Percentiles rank a stretch among this genome's conserved stretches.
phyloP scores from a whole-genome alignment of 2,888 invertebrate genomes.

The Meganola albula region DNA sequence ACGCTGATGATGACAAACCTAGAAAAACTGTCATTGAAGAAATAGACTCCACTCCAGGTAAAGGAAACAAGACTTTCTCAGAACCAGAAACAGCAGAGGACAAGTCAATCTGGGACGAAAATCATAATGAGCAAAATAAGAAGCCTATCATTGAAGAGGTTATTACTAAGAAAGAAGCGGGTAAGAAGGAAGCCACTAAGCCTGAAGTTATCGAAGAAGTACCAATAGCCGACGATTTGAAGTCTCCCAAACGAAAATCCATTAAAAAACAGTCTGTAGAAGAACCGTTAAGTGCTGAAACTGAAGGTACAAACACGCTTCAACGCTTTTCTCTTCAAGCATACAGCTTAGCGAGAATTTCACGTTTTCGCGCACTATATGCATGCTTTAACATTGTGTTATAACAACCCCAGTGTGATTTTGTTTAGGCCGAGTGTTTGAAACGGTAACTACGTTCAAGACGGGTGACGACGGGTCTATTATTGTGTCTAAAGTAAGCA shows the following conservation, averaged over 20 bases:
- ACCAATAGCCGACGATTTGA: slow-evolving; percentile 50
- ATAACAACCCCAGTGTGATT: slow-evolving; percentile 71
- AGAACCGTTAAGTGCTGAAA: slow-evolving; percentile 71
- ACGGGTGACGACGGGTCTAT: slow-evolving; percentile 66
- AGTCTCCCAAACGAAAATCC: slow-evolving; percentile 62
- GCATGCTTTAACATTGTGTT: slow-evolving; percentile 69
- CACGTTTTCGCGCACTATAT: slow-evolving; percentile 49
- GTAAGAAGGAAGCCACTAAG: slow-evolving; percentile 48
- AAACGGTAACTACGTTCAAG: slow-evolving; percentile 76
- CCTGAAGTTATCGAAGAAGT: slow-evolving; percentile 60
- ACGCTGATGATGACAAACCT: slow-evolving; percentile 27
- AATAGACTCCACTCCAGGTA: slow-evolving; percentile 34
- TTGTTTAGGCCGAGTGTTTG: slow-evolving; percentile 76
- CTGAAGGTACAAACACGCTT: slow-evolving; percentile 68
- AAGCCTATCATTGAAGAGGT: slow-evolving; percentile 48
- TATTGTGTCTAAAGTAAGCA: slow-evolving; percentile 78
- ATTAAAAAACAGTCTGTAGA: slow-evolving; percentile 61
- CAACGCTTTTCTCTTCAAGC: slow-evolving; percentile 53
- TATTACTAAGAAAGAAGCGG: slow-evolving; percentile 42
- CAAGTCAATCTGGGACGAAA: slow-evolving; percentile 64
- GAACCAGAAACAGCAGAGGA: slow-evolving; percentile 50
- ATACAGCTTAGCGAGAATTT: slow-evolving; percentile 63
- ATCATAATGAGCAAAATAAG: slow-evolving; percentile 50
- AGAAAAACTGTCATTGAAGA: slow-evolving; percentile 34
- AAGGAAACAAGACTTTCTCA: slow-evolving; percentile 45